phyloP scores from a whole-genome alignment of 2,888 invertebrate genomes.

The Enchytraeus crypticus region DNA sequence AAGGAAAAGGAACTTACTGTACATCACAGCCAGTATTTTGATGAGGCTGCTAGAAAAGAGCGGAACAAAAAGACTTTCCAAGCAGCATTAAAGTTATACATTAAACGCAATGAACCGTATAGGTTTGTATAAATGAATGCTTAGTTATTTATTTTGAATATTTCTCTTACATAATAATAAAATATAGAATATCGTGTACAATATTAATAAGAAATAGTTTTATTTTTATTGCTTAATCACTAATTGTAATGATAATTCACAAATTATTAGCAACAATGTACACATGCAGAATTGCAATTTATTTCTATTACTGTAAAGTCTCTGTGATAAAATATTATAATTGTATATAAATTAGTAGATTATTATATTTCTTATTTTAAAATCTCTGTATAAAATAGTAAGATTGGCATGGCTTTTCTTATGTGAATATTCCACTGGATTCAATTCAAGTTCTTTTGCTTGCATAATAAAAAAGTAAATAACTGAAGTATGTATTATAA shows the following conservation, averaged over 20 bases:
- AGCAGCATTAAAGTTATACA: slow-evolving; percentile 29
- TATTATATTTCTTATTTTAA: no score
- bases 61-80: slow-evolving; percentile 34
- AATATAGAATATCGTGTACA: no score
- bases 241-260: background rate
- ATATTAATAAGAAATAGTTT: background rate
- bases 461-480: no score
- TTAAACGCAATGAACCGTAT: slow-evolving; percentile 44
- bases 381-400: no score
- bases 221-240: background rate
- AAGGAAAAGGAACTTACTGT: slow-evolving; percentile 24
- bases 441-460: no score
- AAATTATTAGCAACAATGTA: background rate
- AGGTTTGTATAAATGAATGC: slow-evolving; percentile 4
- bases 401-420: no score
- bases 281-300: no score
- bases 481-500: no score
- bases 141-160: background rate
- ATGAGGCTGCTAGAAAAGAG: slow-evolving; percentile 20
- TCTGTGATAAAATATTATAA: no score
- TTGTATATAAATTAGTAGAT: no score
- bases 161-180: background rate
- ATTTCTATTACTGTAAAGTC: no score
- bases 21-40: slow-evolving; percentile 19
- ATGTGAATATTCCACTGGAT: no score